A percentile compares a stretch with the other conserved stretches of the same genome.
These are phyloP conservation scores for Polypterus bichir DNA, from an alignment of 2,113 vertebrate genomes.

Conservation along the genomic window DNA sequence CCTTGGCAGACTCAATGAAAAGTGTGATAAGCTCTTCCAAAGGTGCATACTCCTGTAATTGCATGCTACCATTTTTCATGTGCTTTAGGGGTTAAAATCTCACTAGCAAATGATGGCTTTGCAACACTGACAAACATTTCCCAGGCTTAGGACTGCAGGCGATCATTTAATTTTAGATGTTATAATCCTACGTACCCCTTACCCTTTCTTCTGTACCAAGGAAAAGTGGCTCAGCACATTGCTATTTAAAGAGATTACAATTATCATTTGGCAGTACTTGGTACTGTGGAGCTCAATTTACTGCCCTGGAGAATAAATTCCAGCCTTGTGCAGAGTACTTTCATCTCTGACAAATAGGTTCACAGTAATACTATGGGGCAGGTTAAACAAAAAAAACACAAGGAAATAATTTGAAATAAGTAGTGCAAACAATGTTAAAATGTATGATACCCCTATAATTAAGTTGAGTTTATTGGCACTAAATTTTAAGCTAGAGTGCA, in stretches of 20 bases:
- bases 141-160: not conserved
- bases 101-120: not conserved
- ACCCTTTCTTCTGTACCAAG: conserved; percentile 1
- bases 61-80: not conserved
- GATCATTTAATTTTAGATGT: not conserved
- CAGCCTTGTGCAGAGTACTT: not conserved
- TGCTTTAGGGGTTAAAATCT: not conserved
- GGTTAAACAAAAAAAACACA: too few species aligned
- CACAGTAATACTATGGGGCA: too few species aligned
- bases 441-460: too few species aligned
- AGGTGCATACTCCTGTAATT: not conserved
- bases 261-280: not conserved
- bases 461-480: too few species aligned
- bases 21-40: not conserved
- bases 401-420: not conserved
- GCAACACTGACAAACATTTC: not conserved
- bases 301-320: not conserved
- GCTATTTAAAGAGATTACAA: not conserved
- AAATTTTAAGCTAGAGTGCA: too few species aligned
- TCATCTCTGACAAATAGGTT: too few species aligned
- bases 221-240: not conserved
- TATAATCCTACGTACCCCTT: not conserved
- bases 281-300: not conserved
- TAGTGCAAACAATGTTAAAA: not conserved
- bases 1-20: not conserved